Conservation (phyloP, 2,113 vertebrate genomes). For the Geococcyx californianus region DNA sequence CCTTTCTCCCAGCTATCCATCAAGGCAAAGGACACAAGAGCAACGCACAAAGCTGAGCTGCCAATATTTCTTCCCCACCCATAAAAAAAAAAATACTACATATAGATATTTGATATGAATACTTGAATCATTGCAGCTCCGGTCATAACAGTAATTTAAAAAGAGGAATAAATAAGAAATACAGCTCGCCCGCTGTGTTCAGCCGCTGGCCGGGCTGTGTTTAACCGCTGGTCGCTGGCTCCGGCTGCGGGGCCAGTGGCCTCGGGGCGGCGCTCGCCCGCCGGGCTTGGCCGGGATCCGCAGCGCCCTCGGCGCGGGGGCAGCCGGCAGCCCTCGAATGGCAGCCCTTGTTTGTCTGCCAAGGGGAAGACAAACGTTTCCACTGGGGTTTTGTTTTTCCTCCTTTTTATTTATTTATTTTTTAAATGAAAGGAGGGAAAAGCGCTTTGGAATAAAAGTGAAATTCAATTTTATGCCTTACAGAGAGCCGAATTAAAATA, state of each 20-base stretch:
- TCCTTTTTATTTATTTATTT: background rate
- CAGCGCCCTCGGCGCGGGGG: background rate
- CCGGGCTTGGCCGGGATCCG: background rate
- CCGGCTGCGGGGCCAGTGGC: background rate
- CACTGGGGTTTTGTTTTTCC: no score
- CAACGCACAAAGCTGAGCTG: background rate
- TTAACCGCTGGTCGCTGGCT: no score
- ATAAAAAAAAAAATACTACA: no score
- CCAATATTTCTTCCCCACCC: background rate
- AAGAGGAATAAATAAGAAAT: background rate
- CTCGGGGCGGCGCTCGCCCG: constrained; percentile 77
- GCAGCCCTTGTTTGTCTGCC: background rate
- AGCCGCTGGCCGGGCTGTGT: no score
- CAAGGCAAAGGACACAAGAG: background rate
- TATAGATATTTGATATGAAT: no score
- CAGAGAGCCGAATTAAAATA: background rate
- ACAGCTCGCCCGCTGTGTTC: background rate
- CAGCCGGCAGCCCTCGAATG: background rate
- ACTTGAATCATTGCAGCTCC: background rate
- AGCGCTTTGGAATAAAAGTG: background rate
- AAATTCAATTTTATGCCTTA: background rate
- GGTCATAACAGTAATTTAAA: background rate
- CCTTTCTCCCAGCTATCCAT: background rate
- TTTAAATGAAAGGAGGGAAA: background rate
- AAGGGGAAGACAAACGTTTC: background rate